Evolutionary conservation across 2,113 vertebrate genomes (phyloP).

Genomic region (Dendrocopos noguchii): DNA sequence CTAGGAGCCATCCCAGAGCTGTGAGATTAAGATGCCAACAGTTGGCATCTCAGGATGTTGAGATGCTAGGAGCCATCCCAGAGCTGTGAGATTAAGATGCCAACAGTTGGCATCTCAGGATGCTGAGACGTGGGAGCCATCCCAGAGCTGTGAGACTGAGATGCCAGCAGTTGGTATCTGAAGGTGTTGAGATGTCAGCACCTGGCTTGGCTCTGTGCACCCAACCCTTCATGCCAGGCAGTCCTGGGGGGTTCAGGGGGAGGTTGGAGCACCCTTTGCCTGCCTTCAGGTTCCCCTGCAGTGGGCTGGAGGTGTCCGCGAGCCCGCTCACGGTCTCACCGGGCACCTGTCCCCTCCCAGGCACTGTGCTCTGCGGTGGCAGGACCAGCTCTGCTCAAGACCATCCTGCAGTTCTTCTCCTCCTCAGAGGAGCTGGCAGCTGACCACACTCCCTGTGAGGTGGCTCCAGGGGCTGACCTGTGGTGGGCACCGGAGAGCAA

Average conservation of each 20-base stretch:
- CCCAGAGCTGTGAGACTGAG: neutral
- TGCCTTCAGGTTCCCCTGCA: neutral
- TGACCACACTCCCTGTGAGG: neutral
- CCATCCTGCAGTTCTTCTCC: conserved; percentile 89
- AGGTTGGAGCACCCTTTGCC: neutral
- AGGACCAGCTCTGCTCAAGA: conserved; percentile 90
- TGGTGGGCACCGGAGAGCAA: neutral
- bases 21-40: no score
- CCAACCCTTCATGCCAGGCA: neutral
- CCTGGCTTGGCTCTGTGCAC: neutral
- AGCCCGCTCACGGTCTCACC: rapidly evolving
- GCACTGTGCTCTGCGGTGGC: conserved; percentile 85
- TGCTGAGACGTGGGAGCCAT: neutral
- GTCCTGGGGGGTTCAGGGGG: neutral
- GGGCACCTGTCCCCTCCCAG: conserved; percentile 49
- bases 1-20: no score
- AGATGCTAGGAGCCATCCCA: no score
- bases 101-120: no score
- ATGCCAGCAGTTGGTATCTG: neutral
- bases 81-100: no score
- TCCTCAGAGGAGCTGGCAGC: conserved; percentile 66
- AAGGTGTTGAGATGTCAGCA: no score
- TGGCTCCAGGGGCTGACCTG: neutral
- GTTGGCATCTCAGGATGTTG: no score
- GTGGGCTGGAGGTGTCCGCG: rapidly evolving